Evolutionary conservation across 2,888 invertebrate species (phyloP), one percentile per base, ranked within the genome.

Genomic region (Gonocerus acuteangulatus): DNA sequence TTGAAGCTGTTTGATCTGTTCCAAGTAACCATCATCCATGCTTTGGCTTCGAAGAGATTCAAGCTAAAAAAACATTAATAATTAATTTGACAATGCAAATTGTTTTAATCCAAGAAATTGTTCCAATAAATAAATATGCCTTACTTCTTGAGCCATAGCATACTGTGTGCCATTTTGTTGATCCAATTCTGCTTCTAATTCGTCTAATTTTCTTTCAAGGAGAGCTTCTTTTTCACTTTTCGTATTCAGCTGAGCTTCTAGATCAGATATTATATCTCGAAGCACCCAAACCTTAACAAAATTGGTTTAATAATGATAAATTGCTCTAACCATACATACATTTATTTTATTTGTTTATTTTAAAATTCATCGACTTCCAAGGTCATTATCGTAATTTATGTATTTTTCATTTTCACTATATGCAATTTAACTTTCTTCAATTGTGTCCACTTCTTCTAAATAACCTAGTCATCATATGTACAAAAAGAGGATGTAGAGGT

Each of bases 211-310:
- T 67, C 76, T 76, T 62, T 82, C 73, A 34, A 85, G 78, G 59
- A 83, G 80, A 0, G 74, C 72, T 70, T 89, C 88, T 48, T 80
- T 79, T 0, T 78, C 74, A 0, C 78, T 76, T 71, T 86, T 87
- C 11, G 78, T 76, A 71, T 88, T 86, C 0, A 90, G 74, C 71
- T 91, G 88, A 0, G 76, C 76, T 71, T 93, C 92, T 42, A 90
- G 74, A 67, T 87, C 87, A 0, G 81, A 77, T 57, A 92, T 87
- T 57, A 90, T 85, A 62, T 91, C 89, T 32, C 88, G 77, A 15
- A 91, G 76, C 11, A 85, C 78, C 69, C 78, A 78, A 19, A 88
- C 82, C 70, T 73, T 61, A n/a, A n/a, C n/a, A n/a, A n/a, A n/a
- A n/a, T n/a, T n/a, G 9, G 57, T 62, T 57, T 42, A 48, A 7